A percentile compares a stretch with the other conserved stretches of the same genome.
Conservation (phyloP, 2,113 vertebrate genomes). For the Phycodurus eques region DNA sequence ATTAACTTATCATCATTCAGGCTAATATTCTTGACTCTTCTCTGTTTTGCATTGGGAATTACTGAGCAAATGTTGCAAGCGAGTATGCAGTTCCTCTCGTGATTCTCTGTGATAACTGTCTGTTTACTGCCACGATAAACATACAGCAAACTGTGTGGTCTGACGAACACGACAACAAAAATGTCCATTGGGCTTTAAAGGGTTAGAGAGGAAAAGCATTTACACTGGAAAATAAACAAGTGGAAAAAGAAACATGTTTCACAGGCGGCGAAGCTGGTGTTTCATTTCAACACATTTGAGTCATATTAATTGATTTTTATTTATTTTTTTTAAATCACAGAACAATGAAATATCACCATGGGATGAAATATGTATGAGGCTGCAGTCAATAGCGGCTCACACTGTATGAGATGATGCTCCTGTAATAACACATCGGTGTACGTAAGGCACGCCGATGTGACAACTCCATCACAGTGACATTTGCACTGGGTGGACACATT, state of each 20-base stretch:
- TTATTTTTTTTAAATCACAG: background rate
- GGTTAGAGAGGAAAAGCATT: background rate
- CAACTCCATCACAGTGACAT: slow-evolving; percentile 41
- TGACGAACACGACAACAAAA: slow-evolving; percentile 5
- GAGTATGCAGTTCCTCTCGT: background rate
- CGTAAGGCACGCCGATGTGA: no score
- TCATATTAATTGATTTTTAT: background rate
- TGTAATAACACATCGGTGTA: background rate
- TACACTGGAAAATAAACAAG: slow-evolving; percentile 9
- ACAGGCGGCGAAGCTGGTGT: no score
- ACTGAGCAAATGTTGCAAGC: background rate
- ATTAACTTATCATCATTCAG: background rate
- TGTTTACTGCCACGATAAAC: slow-evolving; percentile 5
- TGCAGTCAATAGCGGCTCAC: background rate
- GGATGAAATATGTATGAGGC: background rate
- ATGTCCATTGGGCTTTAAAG: slow-evolving; percentile 12
- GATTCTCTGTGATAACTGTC: background rate
- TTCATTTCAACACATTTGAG: background rate
- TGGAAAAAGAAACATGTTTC: background rate
- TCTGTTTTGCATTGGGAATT: background rate
- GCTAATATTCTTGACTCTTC: background rate
- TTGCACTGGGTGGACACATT: slow-evolving; percentile 45
- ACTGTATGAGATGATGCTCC: background rate
- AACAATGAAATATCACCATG: background rate
- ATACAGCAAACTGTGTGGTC: background rate